These are phyloP conservation scores for Netelia inedita DNA, from an alignment of 2,888 invertebrate genomes.

Conservation along the genomic window DNA sequence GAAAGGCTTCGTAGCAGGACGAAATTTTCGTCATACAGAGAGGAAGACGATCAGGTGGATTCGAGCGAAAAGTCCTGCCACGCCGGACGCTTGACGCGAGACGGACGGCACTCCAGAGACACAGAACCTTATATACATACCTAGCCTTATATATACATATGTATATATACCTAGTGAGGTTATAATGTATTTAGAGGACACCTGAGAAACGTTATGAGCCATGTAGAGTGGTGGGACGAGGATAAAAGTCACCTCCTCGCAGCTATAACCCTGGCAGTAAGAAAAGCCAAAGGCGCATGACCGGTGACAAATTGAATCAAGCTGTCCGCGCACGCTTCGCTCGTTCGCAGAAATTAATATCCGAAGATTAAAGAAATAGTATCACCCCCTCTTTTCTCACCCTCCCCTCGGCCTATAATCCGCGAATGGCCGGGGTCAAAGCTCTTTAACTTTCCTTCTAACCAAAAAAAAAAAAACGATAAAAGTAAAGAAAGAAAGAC, in stretches of 20 bases:
- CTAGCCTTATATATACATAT: too few species aligned
- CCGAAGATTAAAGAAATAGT: constrained; percentile 79
- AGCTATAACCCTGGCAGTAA: neutral
- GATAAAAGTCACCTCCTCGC: neutral
- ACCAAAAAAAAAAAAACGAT: constrained; percentile 11
- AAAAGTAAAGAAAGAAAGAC: neutral
- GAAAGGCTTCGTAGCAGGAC: constrained; percentile 32
- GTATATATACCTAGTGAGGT: neutral
- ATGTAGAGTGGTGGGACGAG: neutral
- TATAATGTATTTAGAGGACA: neutral
- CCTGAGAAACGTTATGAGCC: neutral
- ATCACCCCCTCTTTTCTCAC: constrained; percentile 44
- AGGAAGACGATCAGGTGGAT: constrained; percentile 57
- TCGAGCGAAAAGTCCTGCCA: constrained; percentile 49
- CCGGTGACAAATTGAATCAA: constrained; percentile 77
- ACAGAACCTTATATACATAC: constrained; percentile 6
- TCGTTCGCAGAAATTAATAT: constrained; percentile 79
- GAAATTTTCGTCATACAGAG: neutral
- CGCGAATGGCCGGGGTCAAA: constrained; percentile 26
- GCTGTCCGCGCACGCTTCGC: constrained; percentile 72
- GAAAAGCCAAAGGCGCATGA: constrained; percentile 2
- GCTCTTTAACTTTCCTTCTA: constrained; percentile 22
- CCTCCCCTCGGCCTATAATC: neutral
- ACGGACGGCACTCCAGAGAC: constrained; percentile 56
- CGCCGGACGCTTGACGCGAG: constrained; percentile 33